Conservation (phyloP, 2,797 vertebrate species). For the Caiman crocodilus region DNA sequence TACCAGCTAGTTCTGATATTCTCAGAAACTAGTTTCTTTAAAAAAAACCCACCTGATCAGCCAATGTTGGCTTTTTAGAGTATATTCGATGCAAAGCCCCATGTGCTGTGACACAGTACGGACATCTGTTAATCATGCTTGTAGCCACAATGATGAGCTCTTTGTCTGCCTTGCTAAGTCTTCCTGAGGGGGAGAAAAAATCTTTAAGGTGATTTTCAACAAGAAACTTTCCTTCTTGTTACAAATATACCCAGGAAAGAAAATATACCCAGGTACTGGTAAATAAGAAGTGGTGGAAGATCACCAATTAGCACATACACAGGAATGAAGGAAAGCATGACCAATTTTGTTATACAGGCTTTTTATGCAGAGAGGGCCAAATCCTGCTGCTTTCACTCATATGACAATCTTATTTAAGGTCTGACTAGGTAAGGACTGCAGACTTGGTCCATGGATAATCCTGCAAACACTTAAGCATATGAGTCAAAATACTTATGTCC, state of each 20-base stretch:
- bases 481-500: neutral
- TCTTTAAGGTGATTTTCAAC: neutral
- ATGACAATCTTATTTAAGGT: neutral
- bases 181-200: constrained; percentile 73
- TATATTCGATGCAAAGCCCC: constrained; percentile 88
- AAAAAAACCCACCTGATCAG: constrained; percentile 86
- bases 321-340: neutral
- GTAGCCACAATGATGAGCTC: constrained; percentile 91
- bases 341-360: neutral
- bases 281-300: neutral
- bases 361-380: neutral
- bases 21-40: neutral
- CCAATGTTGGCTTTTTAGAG: constrained; percentile 87
- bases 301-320: neutral
- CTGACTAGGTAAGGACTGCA: neutral
- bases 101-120: constrained; percentile 89
- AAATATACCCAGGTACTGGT: neutral
- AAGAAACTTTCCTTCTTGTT: neutral
- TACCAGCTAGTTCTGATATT: neutral
- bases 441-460: neutral
- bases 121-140: constrained; percentile 86
- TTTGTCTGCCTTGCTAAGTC: constrained; percentile 89
- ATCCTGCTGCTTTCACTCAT: neutral
- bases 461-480: neutral
- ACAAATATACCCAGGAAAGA: neutral